Evolutionary conservation across 2,797 vertebrate species (phyloP).

Genomic region (Eulemur albifrons): DNA sequence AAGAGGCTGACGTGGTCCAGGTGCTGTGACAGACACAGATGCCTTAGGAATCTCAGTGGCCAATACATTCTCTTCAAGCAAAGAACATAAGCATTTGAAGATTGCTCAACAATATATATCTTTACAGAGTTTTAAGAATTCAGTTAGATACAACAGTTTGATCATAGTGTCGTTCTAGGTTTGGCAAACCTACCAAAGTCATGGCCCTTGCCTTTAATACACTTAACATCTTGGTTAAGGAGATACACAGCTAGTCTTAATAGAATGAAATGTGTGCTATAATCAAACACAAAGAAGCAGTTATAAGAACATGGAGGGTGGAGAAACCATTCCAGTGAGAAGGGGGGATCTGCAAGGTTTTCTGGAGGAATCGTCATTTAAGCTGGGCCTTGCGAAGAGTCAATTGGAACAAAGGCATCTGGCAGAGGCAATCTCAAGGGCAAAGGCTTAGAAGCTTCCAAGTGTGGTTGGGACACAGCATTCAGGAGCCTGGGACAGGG

Average conservation of each 20-base stretch:
- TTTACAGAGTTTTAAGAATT: not conserved
- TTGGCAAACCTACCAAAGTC: not conserved
- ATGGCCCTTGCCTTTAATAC: not conserved
- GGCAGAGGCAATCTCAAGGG: not conserved
- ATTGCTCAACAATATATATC: not conserved
- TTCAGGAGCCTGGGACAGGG: too few relatives aligned
- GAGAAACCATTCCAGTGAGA: not conserved
- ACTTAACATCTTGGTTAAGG: not conserved
- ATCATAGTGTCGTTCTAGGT: not conserved
- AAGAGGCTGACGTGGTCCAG: not conserved
- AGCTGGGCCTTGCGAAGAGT: not conserved
- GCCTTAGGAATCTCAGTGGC: conserved; percentile 45
- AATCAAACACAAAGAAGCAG: not conserved
- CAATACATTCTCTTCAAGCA: not conserved
- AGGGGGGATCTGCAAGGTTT: not conserved
- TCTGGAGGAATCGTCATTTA: not conserved
- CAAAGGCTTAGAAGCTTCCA: not conserved
- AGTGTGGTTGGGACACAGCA: rapidly evolving
- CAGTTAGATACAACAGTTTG: not conserved
- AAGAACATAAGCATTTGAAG: conserved; percentile 74
- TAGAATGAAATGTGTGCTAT: not conserved
- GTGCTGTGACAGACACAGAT: not conserved
- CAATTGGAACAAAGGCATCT: not conserved
- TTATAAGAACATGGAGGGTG: not conserved
- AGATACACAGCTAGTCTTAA: not conserved